Base-by-base conservation (phyloP, 2,113 vertebrate genomes). In the Corvus hawaiiensis region DNA sequence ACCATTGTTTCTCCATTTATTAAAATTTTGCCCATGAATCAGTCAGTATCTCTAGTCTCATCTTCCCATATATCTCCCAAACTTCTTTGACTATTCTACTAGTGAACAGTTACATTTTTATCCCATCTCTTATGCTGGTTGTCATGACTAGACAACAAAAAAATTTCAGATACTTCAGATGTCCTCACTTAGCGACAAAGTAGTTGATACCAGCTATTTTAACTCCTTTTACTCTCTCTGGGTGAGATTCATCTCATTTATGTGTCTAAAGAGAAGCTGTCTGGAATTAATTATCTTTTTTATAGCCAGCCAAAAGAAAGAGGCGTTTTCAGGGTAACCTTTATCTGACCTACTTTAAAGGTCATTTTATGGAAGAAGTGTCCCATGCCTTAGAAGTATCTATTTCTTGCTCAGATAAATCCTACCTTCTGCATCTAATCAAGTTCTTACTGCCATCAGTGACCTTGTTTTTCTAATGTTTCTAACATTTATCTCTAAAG, bases 391-490 rank as follows among this genome's bases (percentile, higher is more conserved):
- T 79, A 80, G 61, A 95, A 87, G 5, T 73, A 21, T 62, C 67
- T 95, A 35, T 85, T 85, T 94, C 71, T 88, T 91, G 33, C n/a
- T 78, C 55, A 61, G 37, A 71, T 56, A 93, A 93, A 79, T 83
- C 17, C 6, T 86, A 7, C 30, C 15, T 84, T 89, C 71, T 68
- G 52, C 41, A 82, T 89, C 69, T 89, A 82, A 92, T 83, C 81
- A 91, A 76, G 41, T 24, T 85, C 54, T 85, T 39, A 28, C 63
- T 87, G 78, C 16, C 46, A 35, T 35, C 49, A 63, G 16, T 85
- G 89, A 94, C 74, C 78, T 68, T 89, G 48, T 93, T 91, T 95
- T 89, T 87, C 66, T 91, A 54, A 85, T 73, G 41, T 46, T 90
- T 92, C 72, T 76, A 78, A 83, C 49, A 54, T 91, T 76, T 85